phyloP scores from a whole-genome alignment of 1,140 invertebrate species.

The Drosophila mojavensis region DNA sequence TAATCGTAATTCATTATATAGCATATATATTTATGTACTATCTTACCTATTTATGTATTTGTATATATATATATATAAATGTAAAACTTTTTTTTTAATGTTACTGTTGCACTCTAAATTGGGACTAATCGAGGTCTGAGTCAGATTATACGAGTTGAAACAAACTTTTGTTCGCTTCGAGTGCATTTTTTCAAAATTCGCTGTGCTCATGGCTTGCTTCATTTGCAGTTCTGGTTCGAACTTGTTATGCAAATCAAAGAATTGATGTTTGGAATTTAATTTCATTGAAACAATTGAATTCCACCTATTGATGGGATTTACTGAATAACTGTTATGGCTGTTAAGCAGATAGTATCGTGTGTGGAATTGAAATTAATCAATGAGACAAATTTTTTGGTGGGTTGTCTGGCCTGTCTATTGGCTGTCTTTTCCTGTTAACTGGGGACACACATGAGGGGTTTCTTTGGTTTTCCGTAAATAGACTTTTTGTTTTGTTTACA shows the following conservation, averaged over 20 bases:
- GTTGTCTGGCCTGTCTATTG: too few species aligned
- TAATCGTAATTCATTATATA: too few species aligned
- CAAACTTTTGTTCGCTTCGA: not conserved
- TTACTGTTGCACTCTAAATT: too few species aligned
- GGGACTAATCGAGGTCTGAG: not conserved
- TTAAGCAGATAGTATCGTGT: not conserved
- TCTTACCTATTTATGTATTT: too few species aligned
- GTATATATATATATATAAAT: too few species aligned
- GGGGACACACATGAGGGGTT: constrained; percentile 27
- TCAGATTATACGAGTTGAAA: constrained; percentile 2
- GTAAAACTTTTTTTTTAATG: too few species aligned
- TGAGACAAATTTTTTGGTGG: too few species aligned
- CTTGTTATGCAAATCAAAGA: not conserved
- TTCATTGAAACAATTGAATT: constrained; percentile 23
- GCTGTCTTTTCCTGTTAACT: constrained; percentile 8
- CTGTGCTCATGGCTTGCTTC: not conserved
- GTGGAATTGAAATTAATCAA: too few species aligned
- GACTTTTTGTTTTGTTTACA: constrained; percentile 39
- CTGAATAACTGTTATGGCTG: not conserved
- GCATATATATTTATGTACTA: too few species aligned
- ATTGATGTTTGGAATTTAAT: not conserved
- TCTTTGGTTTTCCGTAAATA: constrained; percentile 37
- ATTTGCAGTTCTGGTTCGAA: not conserved
- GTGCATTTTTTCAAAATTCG: not conserved
- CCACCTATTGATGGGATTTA: constrained; percentile 13